Base-by-base conservation (phyloP, 1,140 invertebrate genomes). In the Telenomus remus region DNA sequence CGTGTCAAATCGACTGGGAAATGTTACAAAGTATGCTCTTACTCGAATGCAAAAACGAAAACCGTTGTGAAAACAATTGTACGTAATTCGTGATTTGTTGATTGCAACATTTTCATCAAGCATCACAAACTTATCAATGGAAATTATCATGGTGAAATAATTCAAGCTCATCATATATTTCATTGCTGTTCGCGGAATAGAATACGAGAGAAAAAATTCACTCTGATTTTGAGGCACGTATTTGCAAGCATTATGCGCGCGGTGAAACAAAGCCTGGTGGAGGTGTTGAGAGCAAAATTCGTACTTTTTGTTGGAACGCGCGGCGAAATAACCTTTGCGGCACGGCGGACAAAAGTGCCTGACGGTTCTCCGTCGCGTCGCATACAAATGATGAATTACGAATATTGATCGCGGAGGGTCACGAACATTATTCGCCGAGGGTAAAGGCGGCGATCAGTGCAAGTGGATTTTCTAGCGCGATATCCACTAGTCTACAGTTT, bases 311-410 rank as follows among this genome's bases (percentile, higher is more conserved):
- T 39, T 39, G 9, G 6, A 55, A 54, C 44, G 65, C 27, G 27
- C 19, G 57, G 10, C 50, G 47, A 48, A 70, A 72, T 57, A 73
- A 73, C 34, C 33, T 12, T 47, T n/a, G 33, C 47, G 14, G 43
- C 49, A 76, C 49, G 43, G 55, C 57, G 61, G 49, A 70, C 68
- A 66, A 77, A 68, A 69, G 71, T 70, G 53, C 75, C 57, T 50
- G 51, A 72, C 57, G 63, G 79, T 79, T 63, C 81, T 82, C 73
- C 80, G 80, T 79, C 80, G 77, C 76, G 81, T 78, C 82, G 86
- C 85, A 87, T 87, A 87, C 85, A 87, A 87, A 87, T 87, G 85
- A 87, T 86, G 85, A 87, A 87, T 87, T 87, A 87, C 84, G 81
- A 81, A 82, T 83, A 86, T 87, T 83, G 86, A 86, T 85, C 82